A percentile compares a stretch with the other conserved stretches of the same genome.
Evolutionary conservation across 2,888 invertebrate species (phyloP).

Genomic region (Leptinotarsa haldemani): DNA sequence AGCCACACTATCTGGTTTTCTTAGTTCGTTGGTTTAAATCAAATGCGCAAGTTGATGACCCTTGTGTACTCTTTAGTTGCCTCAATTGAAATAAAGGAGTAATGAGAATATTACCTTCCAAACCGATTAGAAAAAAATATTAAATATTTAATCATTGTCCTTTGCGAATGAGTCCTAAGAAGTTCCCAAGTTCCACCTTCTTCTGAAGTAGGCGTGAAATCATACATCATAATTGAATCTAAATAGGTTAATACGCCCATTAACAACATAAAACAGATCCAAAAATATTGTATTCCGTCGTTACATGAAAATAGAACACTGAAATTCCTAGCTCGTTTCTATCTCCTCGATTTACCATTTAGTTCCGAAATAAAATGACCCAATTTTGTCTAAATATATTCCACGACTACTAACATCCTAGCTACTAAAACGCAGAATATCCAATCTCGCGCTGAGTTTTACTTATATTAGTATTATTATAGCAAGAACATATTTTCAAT

Average conservation of each 20-base stretch:
- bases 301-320: constrained; percentile 36
- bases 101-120: no score
- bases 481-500: no score
- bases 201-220: background rate
- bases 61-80: no score
- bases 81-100: no score
- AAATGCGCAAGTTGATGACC: no score
- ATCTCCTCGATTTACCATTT: constrained; percentile 42
- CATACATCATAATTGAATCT: constrained; percentile 19
- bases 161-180: no score
- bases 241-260: constrained; percentile 36
- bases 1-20: no score
- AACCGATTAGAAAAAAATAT: no score
- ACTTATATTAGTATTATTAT: no score
- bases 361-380: constrained; percentile 48
- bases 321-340: constrained; percentile 34
- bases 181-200: background rate
- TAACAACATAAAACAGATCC: constrained; percentile 36
- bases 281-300: constrained; percentile 39
- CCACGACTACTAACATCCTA: background rate
- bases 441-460: no score
- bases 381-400: constrained; percentile 34
- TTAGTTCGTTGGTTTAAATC: no score
- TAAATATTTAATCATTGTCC: no score
- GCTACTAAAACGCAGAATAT: background rate